Evolutionary conservation across 2,113 vertebrate species (phyloP).

Genomic region (Girardinichthys multiradiatus): DNA sequence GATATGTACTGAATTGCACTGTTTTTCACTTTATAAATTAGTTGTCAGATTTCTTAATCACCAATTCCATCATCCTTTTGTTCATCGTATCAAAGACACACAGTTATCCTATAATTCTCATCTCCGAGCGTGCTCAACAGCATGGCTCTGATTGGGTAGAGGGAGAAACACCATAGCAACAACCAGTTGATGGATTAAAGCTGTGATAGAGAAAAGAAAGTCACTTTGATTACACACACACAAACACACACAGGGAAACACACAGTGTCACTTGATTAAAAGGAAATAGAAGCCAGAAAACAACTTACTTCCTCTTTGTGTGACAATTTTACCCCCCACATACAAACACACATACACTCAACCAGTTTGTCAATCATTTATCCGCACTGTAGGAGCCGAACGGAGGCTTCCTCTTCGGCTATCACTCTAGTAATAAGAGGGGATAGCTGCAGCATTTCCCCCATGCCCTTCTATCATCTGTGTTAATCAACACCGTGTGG

Average conservation of each 20-base stretch:
- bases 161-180: constrained; percentile 66
- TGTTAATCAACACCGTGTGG: constrained; percentile 73
- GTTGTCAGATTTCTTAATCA: background rate
- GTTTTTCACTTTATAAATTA: constrained; percentile 1
- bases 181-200: constrained; percentile 74
- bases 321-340: constrained; percentile 10
- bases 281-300: constrained; percentile 34
- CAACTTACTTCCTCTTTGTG: constrained; percentile 35
- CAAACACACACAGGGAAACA: constrained; percentile 4
- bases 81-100: constrained; percentile 21
- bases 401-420: constrained; percentile 32
- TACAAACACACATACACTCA: constrained; percentile 13
- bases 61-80: background rate
- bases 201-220: constrained; percentile 66
- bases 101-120: constrained; percentile 25
- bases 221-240: constrained; percentile 56
- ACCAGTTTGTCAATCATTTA: constrained; percentile 32
- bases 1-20: background rate
- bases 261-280: constrained; percentile 52
- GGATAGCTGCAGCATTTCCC: constrained; percentile 41
- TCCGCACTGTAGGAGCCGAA: constrained; percentile 41
- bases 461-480: constrained; percentile 60
- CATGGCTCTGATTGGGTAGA: constrained; percentile 48
- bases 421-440: constrained; percentile 10
- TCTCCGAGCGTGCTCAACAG: constrained; percentile 36